Base-by-base conservation (phyloP, 1,140 invertebrate species). In the Helicoverpa armigera region DNA sequence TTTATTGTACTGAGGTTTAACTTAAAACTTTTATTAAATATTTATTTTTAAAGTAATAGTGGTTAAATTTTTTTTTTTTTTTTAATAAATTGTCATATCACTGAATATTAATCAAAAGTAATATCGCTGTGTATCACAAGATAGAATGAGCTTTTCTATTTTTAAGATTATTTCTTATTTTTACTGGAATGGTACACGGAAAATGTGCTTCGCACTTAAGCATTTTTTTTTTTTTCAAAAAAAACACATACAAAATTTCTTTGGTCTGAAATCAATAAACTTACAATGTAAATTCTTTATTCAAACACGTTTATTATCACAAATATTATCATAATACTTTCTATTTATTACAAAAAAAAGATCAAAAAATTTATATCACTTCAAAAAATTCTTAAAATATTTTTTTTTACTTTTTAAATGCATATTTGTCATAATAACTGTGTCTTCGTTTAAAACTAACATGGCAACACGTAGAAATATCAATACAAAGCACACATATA, bases 161-260 rank as follows among this genome's bases (percentile, higher is more conserved):
- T 48, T 48, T 11, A 18, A 73, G 2, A 58, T 43, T 73, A 43
- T 58, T 69, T 23, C 31, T 51, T 51, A 35, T 54, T 70, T 13
- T 70, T 31, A 73, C 11, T 73, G 70, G 70, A 73, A 73, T 73
- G 70, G 56, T 73, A 54, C 1, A 13, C 16, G 67, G 13, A 53
- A 51, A 53, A 70, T 29, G 10, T 50, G n/a, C 5, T 65, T 48
- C 11, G 4, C 12, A 50, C 4, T 67, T 50, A 29, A 60, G 29
- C n/a, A 48, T 43, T 13, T 65, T 13, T 67, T 18, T 48, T 11
- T 48, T 16, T 43, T 18, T 23, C 0, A 16, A 48, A 43, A 14
- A 63, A 65, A n/a, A 70, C 3, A 69, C 48, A 31, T 54, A 72
- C 48, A 73, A 56, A 73, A 73, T 73, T n/a, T 73, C 70, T 73